Percentiles rank a stretch among this genome's conserved stretches.
Conservation (phyloP, 1,140 invertebrate species). For the Globodera rostochiensis region DNA sequence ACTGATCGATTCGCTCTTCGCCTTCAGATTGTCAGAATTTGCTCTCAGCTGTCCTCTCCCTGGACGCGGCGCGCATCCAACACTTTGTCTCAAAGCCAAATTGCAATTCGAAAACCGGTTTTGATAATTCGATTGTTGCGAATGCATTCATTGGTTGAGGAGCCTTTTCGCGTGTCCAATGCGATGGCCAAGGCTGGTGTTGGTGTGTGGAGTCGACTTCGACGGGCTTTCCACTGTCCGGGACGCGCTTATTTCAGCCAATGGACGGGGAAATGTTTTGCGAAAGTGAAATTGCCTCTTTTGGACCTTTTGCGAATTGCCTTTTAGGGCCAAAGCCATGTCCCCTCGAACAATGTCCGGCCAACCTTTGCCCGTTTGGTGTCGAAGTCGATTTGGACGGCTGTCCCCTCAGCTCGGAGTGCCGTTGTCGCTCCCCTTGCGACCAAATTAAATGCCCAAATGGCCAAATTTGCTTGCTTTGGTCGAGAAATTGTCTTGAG, state of each 20-base stretch:
- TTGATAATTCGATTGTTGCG: background rate
- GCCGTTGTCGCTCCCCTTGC: conserved; percentile 54
- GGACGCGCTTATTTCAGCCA: conserved; percentile 41
- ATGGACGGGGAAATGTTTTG: conserved; percentile 25
- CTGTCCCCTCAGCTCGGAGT: conserved; percentile 54
- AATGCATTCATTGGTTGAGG: conserved; percentile 33
- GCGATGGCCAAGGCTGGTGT: conserved; percentile 47
- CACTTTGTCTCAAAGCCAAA: conserved; percentile 29
- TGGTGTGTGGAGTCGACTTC: conserved; percentile 47
- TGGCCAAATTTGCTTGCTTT: conserved; percentile 43
- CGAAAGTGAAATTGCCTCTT: background rate
- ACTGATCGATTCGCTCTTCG: background rate
- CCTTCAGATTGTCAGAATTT: conserved; percentile 47
- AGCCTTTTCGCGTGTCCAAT: conserved; percentile 43
- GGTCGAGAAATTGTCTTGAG: conserved; percentile 38
- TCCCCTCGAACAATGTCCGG: conserved; percentile 37
- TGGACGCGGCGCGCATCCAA: conserved; percentile 26
- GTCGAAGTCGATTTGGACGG: conserved; percentile 51
- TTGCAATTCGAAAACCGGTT: conserved; percentile 45
- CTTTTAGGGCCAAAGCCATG: conserved; percentile 35
- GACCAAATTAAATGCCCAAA: conserved; percentile 51
- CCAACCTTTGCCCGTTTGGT: conserved; percentile 52
- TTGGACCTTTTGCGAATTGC: background rate
- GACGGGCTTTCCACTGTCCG: conserved; percentile 47
- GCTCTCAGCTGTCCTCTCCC: conserved; percentile 32